phyloP scores from a whole-genome alignment of 1,140 invertebrate genomes.

The Halesus radiatus region DNA sequence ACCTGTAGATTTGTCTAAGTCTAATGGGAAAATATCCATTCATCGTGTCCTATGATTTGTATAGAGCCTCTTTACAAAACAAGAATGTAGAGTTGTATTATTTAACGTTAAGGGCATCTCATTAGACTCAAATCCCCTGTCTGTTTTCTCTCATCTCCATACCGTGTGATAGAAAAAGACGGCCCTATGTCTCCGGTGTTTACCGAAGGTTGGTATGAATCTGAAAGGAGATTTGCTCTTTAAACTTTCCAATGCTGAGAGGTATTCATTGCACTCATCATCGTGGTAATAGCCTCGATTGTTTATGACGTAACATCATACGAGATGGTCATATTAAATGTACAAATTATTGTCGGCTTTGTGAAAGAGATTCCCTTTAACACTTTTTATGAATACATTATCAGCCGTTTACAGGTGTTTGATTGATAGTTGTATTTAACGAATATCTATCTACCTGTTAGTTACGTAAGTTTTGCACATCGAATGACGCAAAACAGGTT shows the following conservation, averaged over 20 bases:
- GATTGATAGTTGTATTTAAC: slow-evolving; percentile 29
- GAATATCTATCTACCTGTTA: neutral
- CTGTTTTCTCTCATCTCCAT: neutral
- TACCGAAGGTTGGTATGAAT: slow-evolving; percentile 5
- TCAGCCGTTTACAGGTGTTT: slow-evolving; percentile 10
- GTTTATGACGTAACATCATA: slow-evolving; percentile 41
- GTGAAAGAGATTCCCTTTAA: slow-evolving; percentile 3
- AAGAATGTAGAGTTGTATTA: slow-evolving; percentile 2
- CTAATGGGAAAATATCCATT: too few species aligned
- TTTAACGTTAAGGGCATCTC: neutral
- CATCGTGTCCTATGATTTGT: too few species aligned
- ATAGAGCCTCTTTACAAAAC: neutral
- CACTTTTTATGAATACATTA: slow-evolving; percentile 35
- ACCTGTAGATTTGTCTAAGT: too few species aligned
- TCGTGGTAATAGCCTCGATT: slow-evolving; percentile 41
- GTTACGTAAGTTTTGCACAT: neutral
- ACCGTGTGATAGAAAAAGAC: neutral
- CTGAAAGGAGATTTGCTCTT: slow-evolving; percentile 19
- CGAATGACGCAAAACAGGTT: neutral
- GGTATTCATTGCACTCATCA: slow-evolving; percentile 42
- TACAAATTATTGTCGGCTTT: slow-evolving; percentile 19
- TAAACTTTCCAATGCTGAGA: slow-evolving; percentile 45
- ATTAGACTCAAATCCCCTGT: neutral
- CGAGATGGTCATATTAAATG: slow-evolving; percentile 25
- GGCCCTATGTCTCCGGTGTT: neutral